Evolutionary conservation across 2,113 vertebrate genomes (phyloP).

Genomic region (Corythornis madagascariensis): DNA sequence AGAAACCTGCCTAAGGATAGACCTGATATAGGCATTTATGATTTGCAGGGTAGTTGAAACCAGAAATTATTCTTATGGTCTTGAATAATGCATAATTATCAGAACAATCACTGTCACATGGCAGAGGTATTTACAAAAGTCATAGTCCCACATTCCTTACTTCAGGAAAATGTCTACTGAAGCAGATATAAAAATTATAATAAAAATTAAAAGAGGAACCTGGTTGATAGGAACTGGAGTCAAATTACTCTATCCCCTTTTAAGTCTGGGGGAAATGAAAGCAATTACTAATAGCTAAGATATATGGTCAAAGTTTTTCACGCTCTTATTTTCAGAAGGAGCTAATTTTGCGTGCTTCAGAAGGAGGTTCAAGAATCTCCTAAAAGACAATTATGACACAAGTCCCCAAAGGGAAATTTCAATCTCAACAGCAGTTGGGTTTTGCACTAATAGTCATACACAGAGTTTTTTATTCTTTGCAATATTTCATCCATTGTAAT

Average conservation of each 20-base stretch:
- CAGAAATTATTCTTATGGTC: background rate
- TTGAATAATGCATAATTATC: conserved; percentile 29
- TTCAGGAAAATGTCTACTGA: conserved; percentile 6
- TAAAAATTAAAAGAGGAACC: background rate
- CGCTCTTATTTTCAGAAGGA: background rate
- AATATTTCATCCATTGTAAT: background rate
- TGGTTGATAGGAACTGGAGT: background rate
- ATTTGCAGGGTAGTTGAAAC: conserved; percentile 4
- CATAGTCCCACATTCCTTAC: background rate
- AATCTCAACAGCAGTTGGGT: background rate
- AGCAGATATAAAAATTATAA: background rate
- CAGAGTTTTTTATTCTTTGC: background rate
- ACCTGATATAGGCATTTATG: background rate
- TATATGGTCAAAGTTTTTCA: background rate
- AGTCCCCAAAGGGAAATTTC: background rate
- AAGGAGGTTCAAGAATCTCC: background rate
- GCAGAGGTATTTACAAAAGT: conserved; percentile 25
- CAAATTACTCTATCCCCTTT: background rate
- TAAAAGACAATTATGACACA: background rate
- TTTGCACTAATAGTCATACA: background rate
- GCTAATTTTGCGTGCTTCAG: background rate
- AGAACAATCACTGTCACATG: conserved; percentile 21
- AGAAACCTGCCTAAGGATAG: background rate
- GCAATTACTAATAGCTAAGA: background rate
- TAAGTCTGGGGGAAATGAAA: conserved; percentile 21